A percentile compares a stretch with the other conserved stretches of the same genome.
phyloP scores from a whole-genome alignment of 2,797 vertebrate genomes.

The Sebastes variabilis region DNA sequence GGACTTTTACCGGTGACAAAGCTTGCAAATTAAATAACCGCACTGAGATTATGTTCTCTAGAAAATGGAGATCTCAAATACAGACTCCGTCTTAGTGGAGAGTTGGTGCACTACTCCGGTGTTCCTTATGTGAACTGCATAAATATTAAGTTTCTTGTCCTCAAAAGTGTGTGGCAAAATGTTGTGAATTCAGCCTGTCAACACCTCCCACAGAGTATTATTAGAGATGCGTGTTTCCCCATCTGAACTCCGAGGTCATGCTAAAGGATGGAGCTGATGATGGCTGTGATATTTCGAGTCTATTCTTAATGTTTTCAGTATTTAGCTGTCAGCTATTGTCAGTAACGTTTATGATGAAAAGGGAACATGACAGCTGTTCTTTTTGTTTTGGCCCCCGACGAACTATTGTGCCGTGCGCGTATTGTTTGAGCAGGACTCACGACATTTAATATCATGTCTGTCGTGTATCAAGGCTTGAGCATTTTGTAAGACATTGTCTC shows the following conservation, averaged over 20 bases:
- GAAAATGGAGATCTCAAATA: conserved; percentile 17
- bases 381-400: conserved; percentile 26
- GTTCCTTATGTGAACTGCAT: conserved; percentile 16
- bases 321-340: conserved; percentile 43
- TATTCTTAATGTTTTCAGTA: conserved; percentile 23
- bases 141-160: not conserved
- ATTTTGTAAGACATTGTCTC: conserved; percentile 18
- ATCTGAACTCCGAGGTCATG: conserved; percentile 10
- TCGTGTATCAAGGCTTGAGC: conserved; percentile 14
- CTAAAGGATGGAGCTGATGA: conserved; percentile 11
- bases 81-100: not conserved
- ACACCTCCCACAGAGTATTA: not conserved
- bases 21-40: conserved; percentile 32
- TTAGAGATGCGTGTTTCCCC: not conserved
- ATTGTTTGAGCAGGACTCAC: conserved; percentile 24
- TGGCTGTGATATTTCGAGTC: conserved; percentile 32
- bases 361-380: conserved; percentile 36
- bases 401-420: conserved; percentile 28
- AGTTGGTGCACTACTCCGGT: not conserved
- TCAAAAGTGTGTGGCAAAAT: conserved; percentile 13
- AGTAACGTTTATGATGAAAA: conserved; percentile 25
- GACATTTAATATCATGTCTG: conserved; percentile 34
- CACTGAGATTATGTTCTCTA: not conserved
- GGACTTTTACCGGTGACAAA: not conserved
- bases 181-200: conserved; percentile 19